A percentile compares a stretch with the other conserved stretches of the same genome.
These are phyloP conservation scores for Tetragonula carbonaria DNA, from an alignment of 2,888 invertebrate genomes.

Conservation along the genomic window DNA sequence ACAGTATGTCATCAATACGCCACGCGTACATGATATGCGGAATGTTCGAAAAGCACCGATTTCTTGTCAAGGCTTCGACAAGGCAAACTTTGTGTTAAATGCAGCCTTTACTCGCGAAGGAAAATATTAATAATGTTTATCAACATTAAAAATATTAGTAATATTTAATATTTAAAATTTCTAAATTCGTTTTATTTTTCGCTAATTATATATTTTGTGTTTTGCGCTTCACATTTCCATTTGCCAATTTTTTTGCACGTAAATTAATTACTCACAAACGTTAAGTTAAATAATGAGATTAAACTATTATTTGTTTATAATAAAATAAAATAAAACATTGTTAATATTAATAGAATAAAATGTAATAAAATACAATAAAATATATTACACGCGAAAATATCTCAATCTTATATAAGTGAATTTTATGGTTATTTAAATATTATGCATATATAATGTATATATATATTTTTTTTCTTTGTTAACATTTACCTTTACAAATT, in stretches of 20 bases:
- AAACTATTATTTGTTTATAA: constrained; percentile 2
- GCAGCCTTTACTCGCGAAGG: constrained; percentile 8
- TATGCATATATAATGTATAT: constrained; percentile 10
- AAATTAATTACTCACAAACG: background rate
- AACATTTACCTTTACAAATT: constrained; percentile 31
- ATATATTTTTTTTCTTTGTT: constrained; percentile 13
- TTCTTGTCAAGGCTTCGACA: constrained; percentile 22
- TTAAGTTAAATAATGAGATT: background rate
- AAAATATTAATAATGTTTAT: constrained; percentile 16
- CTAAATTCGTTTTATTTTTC: background rate
- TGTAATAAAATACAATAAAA: background rate
- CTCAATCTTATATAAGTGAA: background rate
- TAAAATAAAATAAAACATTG: background rate
- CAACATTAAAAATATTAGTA: too few relatives aligned
- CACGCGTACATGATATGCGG: constrained; percentile 58
- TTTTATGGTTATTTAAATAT: constrained; percentile 12
- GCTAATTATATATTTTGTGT: background rate
- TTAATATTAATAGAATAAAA: background rate
- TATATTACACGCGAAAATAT: background rate
- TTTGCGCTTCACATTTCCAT: background rate
- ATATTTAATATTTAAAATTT: background rate
- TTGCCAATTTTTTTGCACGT: background rate
- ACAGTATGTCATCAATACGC: constrained; percentile 70
- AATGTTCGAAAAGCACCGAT: constrained; percentile 62
- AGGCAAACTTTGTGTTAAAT: constrained; percentile 9